Percentiles rank a stretch among this genome's conserved stretches.
Conservation (phyloP, 2,888 invertebrate species). For the Ophioninae sp. region DNA sequence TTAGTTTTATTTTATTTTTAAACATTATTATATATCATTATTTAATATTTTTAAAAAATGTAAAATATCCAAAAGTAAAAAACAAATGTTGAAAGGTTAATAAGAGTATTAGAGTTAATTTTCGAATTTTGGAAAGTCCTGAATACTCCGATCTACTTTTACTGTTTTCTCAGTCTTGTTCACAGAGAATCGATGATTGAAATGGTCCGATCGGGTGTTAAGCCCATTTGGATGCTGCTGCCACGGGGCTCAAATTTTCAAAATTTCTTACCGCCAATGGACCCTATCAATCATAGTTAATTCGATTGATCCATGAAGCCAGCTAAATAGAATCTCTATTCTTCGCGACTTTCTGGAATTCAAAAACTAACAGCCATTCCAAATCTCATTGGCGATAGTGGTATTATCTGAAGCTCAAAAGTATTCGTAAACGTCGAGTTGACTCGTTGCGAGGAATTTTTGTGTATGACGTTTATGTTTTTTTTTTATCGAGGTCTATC, state of each 20-base stretch:
- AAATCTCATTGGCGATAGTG: neutral
- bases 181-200: neutral
- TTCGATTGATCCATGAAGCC: neutral
- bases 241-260: neutral
- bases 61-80: neutral
- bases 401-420: neutral
- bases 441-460: neutral
- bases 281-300: neutral
- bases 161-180: neutral
- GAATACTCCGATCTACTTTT: neutral
- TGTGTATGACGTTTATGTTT: neutral
- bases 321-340: neutral
- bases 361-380: neutral
- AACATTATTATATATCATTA: no score
- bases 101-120: neutral
- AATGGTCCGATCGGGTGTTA: neutral
- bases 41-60: no score
- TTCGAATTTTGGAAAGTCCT: neutral
- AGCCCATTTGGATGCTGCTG: neutral
- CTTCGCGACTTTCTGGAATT: neutral
- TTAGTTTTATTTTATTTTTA: no score
- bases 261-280: neutral
- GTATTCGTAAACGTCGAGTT: neutral
- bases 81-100: neutral
- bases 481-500: conserved; percentile 24